Conservation (phyloP, 2,797 vertebrate species). For the Myotis myotis region DNA sequence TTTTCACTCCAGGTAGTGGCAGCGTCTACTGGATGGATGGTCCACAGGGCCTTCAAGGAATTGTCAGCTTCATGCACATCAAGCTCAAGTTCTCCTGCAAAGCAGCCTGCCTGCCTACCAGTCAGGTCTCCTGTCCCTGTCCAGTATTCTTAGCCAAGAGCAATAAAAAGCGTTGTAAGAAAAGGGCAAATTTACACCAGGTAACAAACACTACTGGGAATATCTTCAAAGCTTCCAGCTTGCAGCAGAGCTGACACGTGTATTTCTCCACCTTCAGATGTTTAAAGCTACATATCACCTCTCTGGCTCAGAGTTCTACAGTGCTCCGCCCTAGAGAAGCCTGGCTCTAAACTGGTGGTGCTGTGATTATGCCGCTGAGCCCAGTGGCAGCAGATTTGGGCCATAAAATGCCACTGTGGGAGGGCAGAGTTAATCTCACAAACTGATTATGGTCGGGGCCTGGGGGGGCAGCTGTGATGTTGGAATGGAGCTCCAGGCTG, state of each 20-base stretch:
- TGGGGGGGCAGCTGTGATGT: conserved; percentile 5
- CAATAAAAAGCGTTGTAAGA: conserved; percentile 79
- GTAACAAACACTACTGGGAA: conserved; percentile 64
- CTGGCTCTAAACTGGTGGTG: conserved; percentile 28
- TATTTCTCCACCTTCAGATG: neutral
- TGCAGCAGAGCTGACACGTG: neutral
- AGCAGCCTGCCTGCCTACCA: conserved; percentile 70
- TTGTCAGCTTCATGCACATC: conserved; percentile 76
- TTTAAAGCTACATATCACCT: neutral
- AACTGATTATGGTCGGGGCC: neutral
- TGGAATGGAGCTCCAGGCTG: neutral
- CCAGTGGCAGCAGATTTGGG: conserved; percentile 56
- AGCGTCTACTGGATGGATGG: conserved; percentile 58
- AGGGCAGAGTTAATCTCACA: conserved; percentile 63
- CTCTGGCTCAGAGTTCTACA: conserved; percentile 5
- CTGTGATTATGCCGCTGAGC: conserved; percentile 43
- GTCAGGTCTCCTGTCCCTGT: conserved; percentile 69
- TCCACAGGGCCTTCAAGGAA: conserved; percentile 71
- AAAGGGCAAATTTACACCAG: conserved; percentile 81
- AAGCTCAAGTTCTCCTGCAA: conserved; percentile 75
- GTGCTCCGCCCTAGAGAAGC: neutral
- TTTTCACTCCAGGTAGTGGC: conserved; percentile 70
- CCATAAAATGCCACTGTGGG: conserved; percentile 70
- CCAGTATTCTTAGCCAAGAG: conserved; percentile 82
- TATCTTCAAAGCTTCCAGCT: conserved; percentile 69